A percentile compares a stretch with the other conserved stretches of the same genome.
Conservation (phyloP, 2,888 invertebrate species). For the Drepana falcataria region DNA sequence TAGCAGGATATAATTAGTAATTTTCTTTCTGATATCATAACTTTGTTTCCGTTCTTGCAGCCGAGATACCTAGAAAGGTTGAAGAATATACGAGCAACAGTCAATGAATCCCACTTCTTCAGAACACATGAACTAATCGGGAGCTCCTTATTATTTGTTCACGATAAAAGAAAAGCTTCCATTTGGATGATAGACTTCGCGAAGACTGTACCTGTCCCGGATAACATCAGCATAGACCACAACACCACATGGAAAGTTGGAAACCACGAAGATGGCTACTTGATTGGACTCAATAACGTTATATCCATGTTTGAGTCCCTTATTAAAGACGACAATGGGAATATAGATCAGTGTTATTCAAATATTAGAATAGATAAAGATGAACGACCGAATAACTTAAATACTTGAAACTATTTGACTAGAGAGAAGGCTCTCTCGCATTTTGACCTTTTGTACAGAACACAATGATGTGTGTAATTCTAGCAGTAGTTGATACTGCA, state of each 20-base stretch:
- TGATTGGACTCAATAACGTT: constrained; percentile 93
- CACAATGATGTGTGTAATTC: constrained; percentile 32
- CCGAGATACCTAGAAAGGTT: constrained; percentile 91
- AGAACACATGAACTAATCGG: constrained; percentile 95
- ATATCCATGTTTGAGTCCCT: constrained; percentile 89
- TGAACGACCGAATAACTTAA: constrained; percentile 58
- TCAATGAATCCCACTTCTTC: constrained; percentile 94
- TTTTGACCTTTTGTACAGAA: constrained; percentile 33
- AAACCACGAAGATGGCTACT: constrained; percentile 97
- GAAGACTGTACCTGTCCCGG: constrained; percentile 91
- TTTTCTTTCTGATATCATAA: no score
- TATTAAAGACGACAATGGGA: constrained; percentile 65
- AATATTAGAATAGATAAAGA: constrained; percentile 56
- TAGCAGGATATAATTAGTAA: no score
- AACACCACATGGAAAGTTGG: constrained; percentile 93
- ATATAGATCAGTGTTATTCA: constrained; percentile 56
- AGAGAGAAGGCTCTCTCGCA: constrained; percentile 29
- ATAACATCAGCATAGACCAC: constrained; percentile 86
- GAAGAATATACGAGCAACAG: constrained; percentile 88
- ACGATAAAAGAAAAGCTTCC: constrained; percentile 91
- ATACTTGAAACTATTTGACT: constrained; percentile 53
- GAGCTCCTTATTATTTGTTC: constrained; percentile 96
- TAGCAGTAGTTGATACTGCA: constrained; percentile 32
- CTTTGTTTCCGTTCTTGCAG: constrained; percentile 69
- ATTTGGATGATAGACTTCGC: constrained; percentile 99